Evolutionary conservation across 2,888 invertebrate species (phyloP).

Genomic region (Perithous albicinctus): DNA sequence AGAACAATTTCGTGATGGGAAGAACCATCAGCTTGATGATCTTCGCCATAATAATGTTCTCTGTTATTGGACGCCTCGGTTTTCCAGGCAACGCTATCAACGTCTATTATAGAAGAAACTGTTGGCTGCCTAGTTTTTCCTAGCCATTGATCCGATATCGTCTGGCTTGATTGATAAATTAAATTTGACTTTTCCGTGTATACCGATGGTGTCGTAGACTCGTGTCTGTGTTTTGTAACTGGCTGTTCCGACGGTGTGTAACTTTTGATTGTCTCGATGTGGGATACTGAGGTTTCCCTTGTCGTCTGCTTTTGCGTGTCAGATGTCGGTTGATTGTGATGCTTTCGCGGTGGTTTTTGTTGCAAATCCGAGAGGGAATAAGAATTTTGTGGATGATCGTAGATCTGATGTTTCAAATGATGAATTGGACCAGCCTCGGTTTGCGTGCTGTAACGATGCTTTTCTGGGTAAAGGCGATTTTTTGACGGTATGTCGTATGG

Average conservation of each 20-base stretch:
- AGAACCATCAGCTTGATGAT: constrained; percentile 74
- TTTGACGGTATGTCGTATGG: neutral
- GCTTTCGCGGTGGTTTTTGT: constrained; percentile 36
- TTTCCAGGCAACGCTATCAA: constrained; percentile 77
- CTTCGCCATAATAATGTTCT: constrained; percentile 70
- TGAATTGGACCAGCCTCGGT: constrained; percentile 78
- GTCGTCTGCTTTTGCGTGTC: constrained; percentile 12
- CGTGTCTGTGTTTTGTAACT: constrained; percentile 65
- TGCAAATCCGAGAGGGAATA: constrained; percentile 65
- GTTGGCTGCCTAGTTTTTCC: constrained; percentile 30
- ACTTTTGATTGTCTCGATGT: constrained; percentile 73
- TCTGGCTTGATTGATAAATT: constrained; percentile 87
- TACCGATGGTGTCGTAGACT: constrained; percentile 79
- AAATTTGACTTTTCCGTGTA: constrained; percentile 88
- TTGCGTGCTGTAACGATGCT: constrained; percentile 74
- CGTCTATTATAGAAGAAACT: constrained; percentile 44
- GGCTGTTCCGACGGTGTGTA: constrained; percentile 52
- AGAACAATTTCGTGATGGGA: constrained; percentile 77
- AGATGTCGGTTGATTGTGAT: constrained; percentile 2
- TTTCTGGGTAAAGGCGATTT: constrained; percentile 16
- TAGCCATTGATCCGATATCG: constrained; percentile 74
- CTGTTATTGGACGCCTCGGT: constrained; percentile 68
- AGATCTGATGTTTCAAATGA: constrained; percentile 70
- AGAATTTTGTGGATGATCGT: constrained; percentile 66
- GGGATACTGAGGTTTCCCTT: constrained; percentile 59